Evolutionary conservation across 2,888 invertebrate genomes (phyloP), one percentile per base, ranked within the genome.

Genomic region (Mesochorus sp.): DNA sequence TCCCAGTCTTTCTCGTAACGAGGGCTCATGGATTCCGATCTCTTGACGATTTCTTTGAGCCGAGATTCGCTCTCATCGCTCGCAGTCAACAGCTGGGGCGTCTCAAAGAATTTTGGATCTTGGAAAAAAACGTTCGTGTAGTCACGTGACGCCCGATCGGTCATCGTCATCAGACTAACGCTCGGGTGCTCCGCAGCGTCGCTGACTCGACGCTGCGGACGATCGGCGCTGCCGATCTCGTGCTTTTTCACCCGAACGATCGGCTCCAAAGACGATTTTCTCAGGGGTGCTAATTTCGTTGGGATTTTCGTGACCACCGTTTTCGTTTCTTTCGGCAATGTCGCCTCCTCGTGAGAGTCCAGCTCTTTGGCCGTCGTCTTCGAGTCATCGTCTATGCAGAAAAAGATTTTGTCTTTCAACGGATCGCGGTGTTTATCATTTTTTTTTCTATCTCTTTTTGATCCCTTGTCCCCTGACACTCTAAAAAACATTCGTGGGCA

Each of bases 1-100:
- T 88, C 93, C 94, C 91, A 91, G 49, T 89, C 90, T 68, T 73
- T 92, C 91, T 92, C 93, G 92, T 59, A 92, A 89, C 90, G 92
- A 89, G 81, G 93, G 89, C 74, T 93, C 88, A 88, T 92, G 88
- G 76, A 93, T 66, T 89, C 90, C 83, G 86, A 91, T 74, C 89
- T 92, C 85, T 89, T 93, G 89, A 80, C 92, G 89, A 90, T 93
- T 90, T 86, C 93, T 90, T 89, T 92, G 91, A 19, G 91, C 92
- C 89, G 92, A 1, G 93, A 90, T 81, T 94, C 94, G 91, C 90
- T 88, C 59, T 81, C 81, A 19, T 64, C 51, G 17, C 79, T 73
- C n/a, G n/a, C n/a, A n/a, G n/a, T n/a, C n/a, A n/a, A 53, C 1
- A 89, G n/a, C 37, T 82, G 85, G 0, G 91, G 91, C 14, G 87